Base-by-base conservation (phyloP, 2,113 vertebrate species). In the Dromiciops gliroides region DNA sequence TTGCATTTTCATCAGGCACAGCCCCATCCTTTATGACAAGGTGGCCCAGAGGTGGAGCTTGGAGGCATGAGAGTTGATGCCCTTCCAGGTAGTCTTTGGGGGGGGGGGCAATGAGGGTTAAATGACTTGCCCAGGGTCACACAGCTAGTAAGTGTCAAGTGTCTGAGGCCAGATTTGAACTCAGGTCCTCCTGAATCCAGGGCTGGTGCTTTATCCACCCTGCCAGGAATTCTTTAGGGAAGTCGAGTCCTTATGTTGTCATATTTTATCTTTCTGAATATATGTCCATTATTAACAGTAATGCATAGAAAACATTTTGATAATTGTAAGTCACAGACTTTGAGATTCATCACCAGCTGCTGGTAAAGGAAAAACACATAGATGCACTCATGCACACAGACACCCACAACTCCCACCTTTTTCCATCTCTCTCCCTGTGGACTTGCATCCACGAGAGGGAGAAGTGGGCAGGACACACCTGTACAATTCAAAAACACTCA, bases 251-350 rank as follows among this genome's bases (percentile, higher is more conserved):
- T 48, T 0, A 0, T 0, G 44, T 26, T 22, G 7, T 48, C 75
- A 50, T 1, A 0, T 75, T 90, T 25, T 52, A 44, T 52, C 47
- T 67, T 89, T 48, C 95, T 56, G 50, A 56, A 28, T 31, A 3
- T 52, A 37, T 94, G 67, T 96, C 48, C 91, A 89, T 97, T 92
- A 96, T 97, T 96, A 95, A 95, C 49, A 89, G 95, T 92, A 96
- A 97, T 96, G 95, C 89, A 83, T 14, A 96, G 97, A 95, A 94
- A 96, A 96, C 96, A 92, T 95, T 95, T 92, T 94, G 97, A 49
- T 95, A 95, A 94, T 93, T 95, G 94, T 92, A 96, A 94, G 96
- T 95, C 96, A 91, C 93, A 37, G 97, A 96, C 96, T 89, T 89
- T 16, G 92, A n/a, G 53, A 92, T 4, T 14, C 53, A 52, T 93